Base-by-base conservation (phyloP, 2,797 vertebrate genomes). In the Nannoperca australis region DNA sequence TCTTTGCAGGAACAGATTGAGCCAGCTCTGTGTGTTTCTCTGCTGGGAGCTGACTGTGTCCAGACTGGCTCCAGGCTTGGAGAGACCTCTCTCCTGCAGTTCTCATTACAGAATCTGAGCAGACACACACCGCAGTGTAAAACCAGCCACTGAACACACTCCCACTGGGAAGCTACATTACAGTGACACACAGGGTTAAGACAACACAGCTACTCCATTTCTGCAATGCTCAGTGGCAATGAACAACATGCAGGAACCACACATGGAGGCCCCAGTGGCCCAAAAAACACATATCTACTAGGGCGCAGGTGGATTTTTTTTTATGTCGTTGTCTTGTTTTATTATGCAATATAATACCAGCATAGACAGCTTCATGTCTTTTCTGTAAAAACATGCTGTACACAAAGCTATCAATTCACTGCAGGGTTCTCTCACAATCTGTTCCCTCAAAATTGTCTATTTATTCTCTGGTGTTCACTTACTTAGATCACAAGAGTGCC, bases 21-120 rank as follows among this genome's bases (percentile, higher is more conserved):
- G 58, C 78, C 72, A 81, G 62, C 65, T 67, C 32, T 67, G 42
- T 65, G 51, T 61, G 72, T 66, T 50, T 65, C 61, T 83, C 81
- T 63, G 17, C 81, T 83, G 51, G 78, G 70, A 77, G 51, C 18
- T 77, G 76, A 64, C 84, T 71, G 82, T 73, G 61, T 69, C 75
- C 83, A 76, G 70, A 84, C 68, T 73, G 61, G 49, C 69, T 82
- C 49, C 54, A 69, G 69, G 74, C 79, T 78, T 61, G n/a, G 50
- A 75, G 62, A 76, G 75, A 82, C 62, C 70, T 84, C 70, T 86
- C 80, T 78, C 68, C 74, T 78, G 82, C 84, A 84, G 76, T 88
- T 91, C 79, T 89, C 84, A 88, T 89, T 88, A 85, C 73, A 85
- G 81, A 85, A 85, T 78, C 78, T 81, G 66, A 83, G 81, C 84